phyloP scores from a whole-genome alignment of 2,888 invertebrate species.

The Desoria tigrina region DNA sequence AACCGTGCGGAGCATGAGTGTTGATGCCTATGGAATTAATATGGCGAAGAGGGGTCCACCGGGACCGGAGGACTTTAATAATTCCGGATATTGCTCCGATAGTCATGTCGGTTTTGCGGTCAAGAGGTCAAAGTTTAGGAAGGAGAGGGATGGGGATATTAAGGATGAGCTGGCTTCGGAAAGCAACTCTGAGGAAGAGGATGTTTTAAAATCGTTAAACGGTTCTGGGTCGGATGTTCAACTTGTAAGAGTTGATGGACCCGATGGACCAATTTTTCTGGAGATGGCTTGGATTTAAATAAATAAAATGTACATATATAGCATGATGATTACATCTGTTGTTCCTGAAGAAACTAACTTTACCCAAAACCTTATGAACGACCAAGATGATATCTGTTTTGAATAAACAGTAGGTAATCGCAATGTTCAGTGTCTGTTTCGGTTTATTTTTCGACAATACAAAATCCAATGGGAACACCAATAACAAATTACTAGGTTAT shows the following conservation, averaged over 20 bases:
- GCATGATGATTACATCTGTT: not conserved
- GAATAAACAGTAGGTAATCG: not conserved
- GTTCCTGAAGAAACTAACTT: not conserved
- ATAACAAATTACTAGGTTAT: too few relatives aligned
- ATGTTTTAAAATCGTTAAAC: too few relatives aligned
- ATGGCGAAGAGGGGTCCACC: not conserved
- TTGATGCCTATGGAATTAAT: not conserved
- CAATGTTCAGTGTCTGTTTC: too few relatives aligned
- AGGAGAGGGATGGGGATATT: not conserved
- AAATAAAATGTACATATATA: not conserved
- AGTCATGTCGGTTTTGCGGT: not conserved
- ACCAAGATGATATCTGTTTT: not conserved
- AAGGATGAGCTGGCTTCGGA: not conserved
- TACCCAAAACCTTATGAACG: not conserved
- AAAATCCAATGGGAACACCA: too few relatives aligned
- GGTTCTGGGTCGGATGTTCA: not conserved
- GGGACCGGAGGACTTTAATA: not conserved
- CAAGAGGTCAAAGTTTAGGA: not conserved
- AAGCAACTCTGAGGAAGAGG: not conserved
- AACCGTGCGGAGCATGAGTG: slow-evolving; percentile 16
- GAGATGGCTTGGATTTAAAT: slow-evolving; percentile 40
- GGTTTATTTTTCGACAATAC: too few relatives aligned
- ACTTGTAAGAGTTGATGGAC: slow-evolving; percentile 29
- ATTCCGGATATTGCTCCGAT: not conserved
- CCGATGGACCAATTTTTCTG: slow-evolving; percentile 25